These are phyloP conservation scores for Heliconius eleuchia DNA, from an alignment of 1,140 invertebrate species.

Conservation along the genomic window DNA sequence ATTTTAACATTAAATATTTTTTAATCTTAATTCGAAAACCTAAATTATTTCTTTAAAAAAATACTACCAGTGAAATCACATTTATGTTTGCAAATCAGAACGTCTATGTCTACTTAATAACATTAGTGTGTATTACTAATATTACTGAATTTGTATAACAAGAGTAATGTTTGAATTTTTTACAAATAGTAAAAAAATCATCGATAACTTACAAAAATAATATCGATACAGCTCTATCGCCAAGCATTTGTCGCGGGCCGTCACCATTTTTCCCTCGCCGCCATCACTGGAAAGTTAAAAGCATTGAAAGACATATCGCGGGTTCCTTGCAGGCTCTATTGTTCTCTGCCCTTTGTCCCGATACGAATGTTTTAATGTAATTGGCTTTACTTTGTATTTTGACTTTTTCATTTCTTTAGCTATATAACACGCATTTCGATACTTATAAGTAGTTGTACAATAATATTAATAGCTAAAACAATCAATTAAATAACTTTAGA, in stretches of 20 bases:
- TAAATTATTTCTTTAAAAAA: too few species aligned
- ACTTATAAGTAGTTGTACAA: too few species aligned
- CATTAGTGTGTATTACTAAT: too few species aligned
- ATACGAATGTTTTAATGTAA: conserved; percentile 80
- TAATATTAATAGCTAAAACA: neutral
- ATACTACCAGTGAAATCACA: neutral
- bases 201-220: conserved; percentile 27
- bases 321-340: conserved; percentile 70
- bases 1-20: too few species aligned
- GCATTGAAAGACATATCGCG: conserved; percentile 80
- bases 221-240: conserved; percentile 56
- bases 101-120: too few species aligned
- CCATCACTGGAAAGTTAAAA: conserved; percentile 80
- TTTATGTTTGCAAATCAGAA: too few species aligned
- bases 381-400: conserved; percentile 76
- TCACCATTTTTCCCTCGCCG: conserved; percentile 74
- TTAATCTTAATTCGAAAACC: too few species aligned
- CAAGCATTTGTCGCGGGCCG: conserved; percentile 75
- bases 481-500: neutral
- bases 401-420: conserved; percentile 33
- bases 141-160: neutral
- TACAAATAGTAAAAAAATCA: too few species aligned
- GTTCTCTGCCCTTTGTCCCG: conserved; percentile 76
- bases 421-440: neutral
- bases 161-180: neutral